Conservation (phyloP, 2,113 vertebrate species). For the Dasyurus viverrinus region DNA sequence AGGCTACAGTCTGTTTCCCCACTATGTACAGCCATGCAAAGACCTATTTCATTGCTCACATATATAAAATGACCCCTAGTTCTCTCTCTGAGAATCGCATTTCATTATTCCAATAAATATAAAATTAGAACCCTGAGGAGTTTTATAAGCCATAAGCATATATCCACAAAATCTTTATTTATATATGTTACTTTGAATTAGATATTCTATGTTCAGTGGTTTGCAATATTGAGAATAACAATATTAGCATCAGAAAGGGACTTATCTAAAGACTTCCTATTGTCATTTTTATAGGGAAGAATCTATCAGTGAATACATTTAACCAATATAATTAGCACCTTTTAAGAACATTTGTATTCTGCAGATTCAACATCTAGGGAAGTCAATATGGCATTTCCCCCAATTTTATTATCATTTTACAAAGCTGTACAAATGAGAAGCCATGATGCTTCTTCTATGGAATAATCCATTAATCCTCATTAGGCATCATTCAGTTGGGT, state of each 20-base stretch:
- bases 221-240: conserved; percentile 19
- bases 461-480: conserved; percentile 86
- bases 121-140: neutral
- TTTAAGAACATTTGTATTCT: neutral
- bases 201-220: conserved; percentile 11
- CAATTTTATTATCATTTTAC: conserved; percentile 76
- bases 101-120: neutral
- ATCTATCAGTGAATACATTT: neutral
- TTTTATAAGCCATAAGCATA: neutral
- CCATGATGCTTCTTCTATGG: conserved; percentile 70
- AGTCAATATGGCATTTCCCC: conserved; percentile 62
- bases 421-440: conserved; percentile 77
- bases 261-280: neutral
- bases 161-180: conserved; percentile 25
- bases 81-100: conserved; percentile 19
- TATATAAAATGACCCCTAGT: neutral
- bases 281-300: conserved; percentile 22
- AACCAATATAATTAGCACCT: neutral
- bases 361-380: neutral
- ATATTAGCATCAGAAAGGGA: neutral
- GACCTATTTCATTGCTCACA: neutral
- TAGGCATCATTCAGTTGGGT: conserved; percentile 79
- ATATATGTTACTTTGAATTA: conserved; percentile 31
- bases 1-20: conserved; percentile 20
- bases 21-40: neutral